Evolutionary conservation across 2,113 vertebrate genomes (phyloP).

Genomic region (Equus przewalskii): DNA sequence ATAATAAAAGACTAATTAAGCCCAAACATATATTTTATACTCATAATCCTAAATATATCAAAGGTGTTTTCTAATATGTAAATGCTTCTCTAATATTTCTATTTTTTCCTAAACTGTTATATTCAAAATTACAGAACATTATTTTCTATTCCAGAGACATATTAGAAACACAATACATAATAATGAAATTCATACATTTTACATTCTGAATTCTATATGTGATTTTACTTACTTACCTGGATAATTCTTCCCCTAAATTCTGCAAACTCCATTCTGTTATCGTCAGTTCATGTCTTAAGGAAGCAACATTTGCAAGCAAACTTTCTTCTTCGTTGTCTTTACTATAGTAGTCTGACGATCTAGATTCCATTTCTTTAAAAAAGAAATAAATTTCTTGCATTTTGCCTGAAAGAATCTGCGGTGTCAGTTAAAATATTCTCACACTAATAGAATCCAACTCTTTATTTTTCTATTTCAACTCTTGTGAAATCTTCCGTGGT

Average conservation of each 20-base stretch:
- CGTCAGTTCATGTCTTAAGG: slow-evolving; percentile 87
- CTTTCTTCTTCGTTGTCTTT: slow-evolving; percentile 82
- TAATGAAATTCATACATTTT: slow-evolving; percentile 60
- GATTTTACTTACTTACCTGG: slow-evolving; percentile 82
- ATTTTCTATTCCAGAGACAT: slow-evolving; percentile 16
- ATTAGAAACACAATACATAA: slow-evolving; percentile 24
- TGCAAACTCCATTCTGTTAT: slow-evolving; percentile 88
- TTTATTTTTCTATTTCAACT: slow-evolving; percentile 54
- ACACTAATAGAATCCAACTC: slow-evolving; percentile 45
- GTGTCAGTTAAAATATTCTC: slow-evolving; percentile 60
- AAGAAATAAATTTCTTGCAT: slow-evolving; percentile 62
- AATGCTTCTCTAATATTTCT: background rate
- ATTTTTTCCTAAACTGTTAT: background rate
- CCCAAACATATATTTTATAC: slow-evolving; percentile 23
- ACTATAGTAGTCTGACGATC: slow-evolving; percentile 64
- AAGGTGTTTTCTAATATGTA: slow-evolving; percentile 16
- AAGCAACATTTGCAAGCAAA: slow-evolving; percentile 86
- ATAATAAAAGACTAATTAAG: slow-evolving; percentile 51
- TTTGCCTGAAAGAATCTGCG: slow-evolving; percentile 41
- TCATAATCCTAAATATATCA: background rate
- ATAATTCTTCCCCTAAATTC: slow-evolving; percentile 87
- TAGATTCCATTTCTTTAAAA: slow-evolving; percentile 80
- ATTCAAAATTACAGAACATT: slow-evolving; percentile 58
- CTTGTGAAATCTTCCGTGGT: slow-evolving; percentile 21
- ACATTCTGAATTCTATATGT: slow-evolving; percentile 38